Evolutionary conservation across 2,797 vertebrate genomes (phyloP).

Genomic region (Columba guinea): DNA sequence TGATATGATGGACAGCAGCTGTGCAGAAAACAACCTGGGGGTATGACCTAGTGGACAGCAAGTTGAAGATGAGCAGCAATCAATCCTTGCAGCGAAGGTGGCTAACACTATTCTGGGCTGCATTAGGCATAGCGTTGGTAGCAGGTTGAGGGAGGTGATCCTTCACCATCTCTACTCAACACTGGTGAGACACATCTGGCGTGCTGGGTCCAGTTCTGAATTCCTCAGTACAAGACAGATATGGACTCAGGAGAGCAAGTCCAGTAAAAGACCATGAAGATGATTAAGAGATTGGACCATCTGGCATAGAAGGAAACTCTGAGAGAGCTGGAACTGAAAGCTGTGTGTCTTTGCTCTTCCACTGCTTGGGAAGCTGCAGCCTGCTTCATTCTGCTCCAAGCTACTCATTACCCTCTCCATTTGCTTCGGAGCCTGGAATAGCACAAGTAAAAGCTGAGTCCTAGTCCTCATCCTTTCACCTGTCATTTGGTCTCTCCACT

Average conservation of each 20-base stretch:
- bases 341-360: not conserved
- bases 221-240: not conserved
- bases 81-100: not conserved
- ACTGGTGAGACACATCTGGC: too few species aligned
- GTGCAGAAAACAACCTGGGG: not conserved
- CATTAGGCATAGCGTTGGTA: too few species aligned
- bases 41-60: not conserved
- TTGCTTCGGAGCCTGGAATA: not conserved
- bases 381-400: not conserved
- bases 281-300: not conserved
- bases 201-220: not conserved
- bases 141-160: too few species aligned
- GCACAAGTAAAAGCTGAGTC: not conserved
- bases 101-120: too few species aligned
- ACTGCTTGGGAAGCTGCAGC: not conserved
- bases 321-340: not conserved
- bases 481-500: not conserved
- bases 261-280: not conserved
- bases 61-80: not conserved
- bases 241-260: not conserved
- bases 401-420: not conserved
- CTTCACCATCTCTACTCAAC: too few species aligned
- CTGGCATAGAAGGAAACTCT: not conserved
- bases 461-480: not conserved
- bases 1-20: not conserved